Base-by-base conservation (phyloP, 1,140 invertebrate genomes). In the Orius insidiosus region DNA sequence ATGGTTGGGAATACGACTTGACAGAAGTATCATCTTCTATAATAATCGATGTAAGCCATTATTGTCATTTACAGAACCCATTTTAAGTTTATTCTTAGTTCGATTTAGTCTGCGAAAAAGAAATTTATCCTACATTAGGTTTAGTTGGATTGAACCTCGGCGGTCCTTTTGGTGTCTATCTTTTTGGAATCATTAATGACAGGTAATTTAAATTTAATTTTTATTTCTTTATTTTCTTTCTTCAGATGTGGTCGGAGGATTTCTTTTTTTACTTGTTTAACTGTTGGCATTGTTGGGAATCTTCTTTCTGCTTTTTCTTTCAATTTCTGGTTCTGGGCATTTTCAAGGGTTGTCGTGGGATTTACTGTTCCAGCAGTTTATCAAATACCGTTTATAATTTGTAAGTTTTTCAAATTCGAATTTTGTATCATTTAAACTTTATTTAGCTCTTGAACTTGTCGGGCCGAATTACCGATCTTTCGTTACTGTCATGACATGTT, bases 351-450 rank as follows among this genome's bases (percentile, higher is more conserved):
- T 9, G 68, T 90, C 41, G 84, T 88, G 4, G 87, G 86, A 11
- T 61, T 89, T 1, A 87, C 85, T 1, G 85, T 90, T 54, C 86
- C 86, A 7, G 86, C 85, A 3, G 79, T 90, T n/a, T 92, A 90
- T 63, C 86, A 93, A 67, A 88, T 92, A 60, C 87, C 87, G 3
- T 92, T 90, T 57, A 90, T 92, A 48, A 89, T 92, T 57, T 85
- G 87, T 89, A 69, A 80, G 75, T 67, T 45, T n/a, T n/a, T n/a
- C n/a, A n/a, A n/a, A n/a, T n/a, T n/a, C n/a, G 43, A 30, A 16
- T 36, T 11, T 36, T 18, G 3, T 19, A 36, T 4, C 14, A 36
- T 33, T 8, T 36, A 36, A 13, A 3, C n/a, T 36, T 13, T 36
- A 71, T 72, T 55, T 58, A 92, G 87, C 83, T 51, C 61, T 92